Percentiles rank a stretch among this genome's conserved stretches.
These are phyloP conservation scores for Nesogale talazaci DNA, from an alignment of 2,113 vertebrate genomes.

Conservation along the genomic window DNA sequence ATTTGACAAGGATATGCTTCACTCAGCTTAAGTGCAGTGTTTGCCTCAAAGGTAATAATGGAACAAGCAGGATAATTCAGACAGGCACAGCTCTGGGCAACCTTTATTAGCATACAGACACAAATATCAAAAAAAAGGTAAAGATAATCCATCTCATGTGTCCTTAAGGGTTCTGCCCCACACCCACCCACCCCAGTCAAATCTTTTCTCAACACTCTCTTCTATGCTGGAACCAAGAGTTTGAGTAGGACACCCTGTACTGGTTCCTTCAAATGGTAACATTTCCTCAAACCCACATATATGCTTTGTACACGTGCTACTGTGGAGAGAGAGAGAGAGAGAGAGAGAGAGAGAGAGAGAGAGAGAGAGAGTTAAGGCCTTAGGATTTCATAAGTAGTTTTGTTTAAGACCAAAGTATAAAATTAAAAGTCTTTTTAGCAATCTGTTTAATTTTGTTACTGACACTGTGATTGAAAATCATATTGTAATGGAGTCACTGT, in stretches of 20 bases:
- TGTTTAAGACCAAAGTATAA: neutral
- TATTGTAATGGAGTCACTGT: neutral
- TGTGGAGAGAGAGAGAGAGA: neutral
- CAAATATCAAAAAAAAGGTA: neutral
- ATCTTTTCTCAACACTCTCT: accelerated
- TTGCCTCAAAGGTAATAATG: neutral
- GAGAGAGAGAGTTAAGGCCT: neutral
- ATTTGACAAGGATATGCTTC: neutral
- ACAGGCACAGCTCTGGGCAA: neutral
- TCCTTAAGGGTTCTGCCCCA: neutral
- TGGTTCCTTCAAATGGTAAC: neutral
- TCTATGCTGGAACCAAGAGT: accelerated
- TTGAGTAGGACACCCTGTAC: neutral
- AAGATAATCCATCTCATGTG: no score
- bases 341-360: no score
- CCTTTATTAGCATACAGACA: neutral
- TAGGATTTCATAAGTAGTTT: neutral
- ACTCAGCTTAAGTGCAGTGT: neutral
- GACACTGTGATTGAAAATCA: neutral
- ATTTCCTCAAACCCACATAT: neutral
- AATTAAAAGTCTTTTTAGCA: neutral
- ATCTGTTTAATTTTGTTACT: neutral
- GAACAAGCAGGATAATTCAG: neutral
- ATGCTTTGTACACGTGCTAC: neutral
- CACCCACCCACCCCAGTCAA: no score